A percentile compares a stretch with the other conserved stretches of the same genome.
Evolutionary conservation across 2,888 invertebrate species (phyloP).

Genomic region (Sicus ferrugineus): DNA sequence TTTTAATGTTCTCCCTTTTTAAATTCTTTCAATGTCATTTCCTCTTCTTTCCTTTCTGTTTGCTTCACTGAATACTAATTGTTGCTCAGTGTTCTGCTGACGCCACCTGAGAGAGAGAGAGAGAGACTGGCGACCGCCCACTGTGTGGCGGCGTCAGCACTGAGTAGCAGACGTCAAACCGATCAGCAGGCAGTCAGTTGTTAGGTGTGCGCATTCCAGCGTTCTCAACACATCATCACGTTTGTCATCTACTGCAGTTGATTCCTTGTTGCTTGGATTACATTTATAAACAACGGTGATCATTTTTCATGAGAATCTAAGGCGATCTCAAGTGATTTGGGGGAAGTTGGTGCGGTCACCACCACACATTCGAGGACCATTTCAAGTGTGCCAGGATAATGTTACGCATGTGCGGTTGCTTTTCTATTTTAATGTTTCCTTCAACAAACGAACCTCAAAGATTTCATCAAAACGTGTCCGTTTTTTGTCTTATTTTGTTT

Average conservation of each 20-base stretch:
- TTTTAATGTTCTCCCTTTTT: background rate
- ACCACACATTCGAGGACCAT: background rate
- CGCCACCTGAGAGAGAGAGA: background rate
- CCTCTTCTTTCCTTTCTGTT: background rate
- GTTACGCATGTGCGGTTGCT: background rate
- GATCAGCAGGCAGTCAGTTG: background rate
- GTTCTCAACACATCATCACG: background rate
- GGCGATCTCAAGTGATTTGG: background rate
- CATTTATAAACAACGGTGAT: slow-evolving; percentile 12
- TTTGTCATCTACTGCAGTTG: background rate
- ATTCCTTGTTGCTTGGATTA: background rate
- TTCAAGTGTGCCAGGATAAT: background rate
- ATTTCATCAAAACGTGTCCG: too few species aligned
- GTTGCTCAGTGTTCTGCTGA: background rate
- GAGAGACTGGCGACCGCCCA: background rate
- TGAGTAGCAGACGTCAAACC: background rate
- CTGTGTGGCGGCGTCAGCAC: background rate
- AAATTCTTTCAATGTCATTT: background rate
- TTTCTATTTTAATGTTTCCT: background rate
- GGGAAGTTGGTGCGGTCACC: background rate
- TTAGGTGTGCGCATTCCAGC: background rate
- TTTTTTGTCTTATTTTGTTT: too few species aligned
- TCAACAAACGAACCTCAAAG: too few species aligned
- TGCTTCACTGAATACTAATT: background rate
- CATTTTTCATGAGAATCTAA: background rate